These are phyloP conservation scores for Psilopogon haemacephalus DNA, from an alignment of 2,113 vertebrate species.

Conservation along the genomic window DNA sequence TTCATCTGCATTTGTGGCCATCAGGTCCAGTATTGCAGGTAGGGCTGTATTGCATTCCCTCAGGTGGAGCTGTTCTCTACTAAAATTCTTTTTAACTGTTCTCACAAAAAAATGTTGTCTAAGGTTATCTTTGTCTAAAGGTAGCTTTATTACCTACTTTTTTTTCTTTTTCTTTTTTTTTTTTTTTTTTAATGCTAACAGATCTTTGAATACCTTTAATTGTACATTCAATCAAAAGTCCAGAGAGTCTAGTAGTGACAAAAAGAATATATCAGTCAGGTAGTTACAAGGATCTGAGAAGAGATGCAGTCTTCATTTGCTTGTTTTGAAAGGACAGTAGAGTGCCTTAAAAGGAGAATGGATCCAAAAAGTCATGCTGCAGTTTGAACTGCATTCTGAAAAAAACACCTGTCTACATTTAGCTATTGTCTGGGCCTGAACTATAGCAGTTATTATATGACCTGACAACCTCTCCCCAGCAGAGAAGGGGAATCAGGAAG, in stretches of 20 bases:
- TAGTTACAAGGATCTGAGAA: neutral
- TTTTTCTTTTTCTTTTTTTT: too few relatives aligned
- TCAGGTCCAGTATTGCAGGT: too few relatives aligned
- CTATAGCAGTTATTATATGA: too few relatives aligned
- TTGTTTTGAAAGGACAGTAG: neutral
- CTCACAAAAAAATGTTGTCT: neutral
- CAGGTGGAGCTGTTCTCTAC: neutral
- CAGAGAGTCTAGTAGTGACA: neutral
- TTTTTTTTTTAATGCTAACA: neutral
- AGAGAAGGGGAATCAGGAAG: too few relatives aligned
- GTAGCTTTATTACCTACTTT: neutral
- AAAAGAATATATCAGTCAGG: rapidly evolving
- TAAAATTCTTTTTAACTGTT: neutral
- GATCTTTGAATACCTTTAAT: neutral
- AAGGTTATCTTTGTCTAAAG: neutral
- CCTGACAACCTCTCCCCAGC: too few relatives aligned
- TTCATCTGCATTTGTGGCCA: too few relatives aligned
- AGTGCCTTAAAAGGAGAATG: neutral
- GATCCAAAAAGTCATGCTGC: neutral
- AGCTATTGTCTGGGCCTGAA: too few relatives aligned
- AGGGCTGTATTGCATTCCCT: too few relatives aligned
- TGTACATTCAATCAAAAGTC: neutral
- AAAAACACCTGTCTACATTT: neutral
- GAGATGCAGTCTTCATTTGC: neutral
- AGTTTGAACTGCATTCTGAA: neutral